Conservation (phyloP, 37 sponge, comb jelly and placozoan genomes). For the Trichoplax adhaerens region DNA sequence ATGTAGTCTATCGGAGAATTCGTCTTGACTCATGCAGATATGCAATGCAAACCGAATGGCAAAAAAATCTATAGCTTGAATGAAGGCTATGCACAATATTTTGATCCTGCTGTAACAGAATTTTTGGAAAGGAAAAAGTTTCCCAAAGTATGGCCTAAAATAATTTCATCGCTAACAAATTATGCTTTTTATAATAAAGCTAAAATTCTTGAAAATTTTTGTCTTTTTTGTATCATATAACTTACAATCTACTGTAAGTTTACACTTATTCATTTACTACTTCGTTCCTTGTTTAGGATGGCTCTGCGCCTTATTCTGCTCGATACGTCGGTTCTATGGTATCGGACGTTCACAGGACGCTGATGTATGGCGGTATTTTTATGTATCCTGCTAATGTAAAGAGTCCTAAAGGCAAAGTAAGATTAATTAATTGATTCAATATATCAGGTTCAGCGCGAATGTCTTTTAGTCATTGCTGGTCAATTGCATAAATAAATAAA, state of each 20-base stretch:
- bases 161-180: too few relatives aligned
- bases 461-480: neutral
- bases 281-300: slow-evolving; percentile 19
- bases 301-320: slow-evolving; percentile 57
- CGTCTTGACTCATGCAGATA: slow-evolving; percentile 72
- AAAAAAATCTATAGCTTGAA: slow-evolving; percentile 96
- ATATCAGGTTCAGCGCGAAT: neutral
- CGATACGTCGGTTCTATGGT: slow-evolving; percentile 99
- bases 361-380: slow-evolving; percentile 96
- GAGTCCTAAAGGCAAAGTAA: slow-evolving; percentile 75
- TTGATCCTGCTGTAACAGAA: slow-evolving; percentile 66
- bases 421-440: neutral
- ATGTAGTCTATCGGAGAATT: slow-evolving; percentile 87
- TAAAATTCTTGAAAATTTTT: too few relatives aligned
- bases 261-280: too few relatives aligned
- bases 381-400: slow-evolving; percentile 92
- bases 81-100: slow-evolving; percentile 80
- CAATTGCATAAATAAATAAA: too few relatives aligned
- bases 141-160: slow-evolving; percentile 31
- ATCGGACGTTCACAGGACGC: slow-evolving; percentile 92
- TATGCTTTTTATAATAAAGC: too few relatives aligned
- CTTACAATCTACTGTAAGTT: too few relatives aligned
- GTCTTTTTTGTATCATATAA: too few relatives aligned
- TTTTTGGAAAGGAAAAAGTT: slow-evolving; percentile 73
- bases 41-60: slow-evolving; percentile 31